Base-by-base conservation (phyloP, 2,888 invertebrate genomes). In the Acleris laterana region DNA sequence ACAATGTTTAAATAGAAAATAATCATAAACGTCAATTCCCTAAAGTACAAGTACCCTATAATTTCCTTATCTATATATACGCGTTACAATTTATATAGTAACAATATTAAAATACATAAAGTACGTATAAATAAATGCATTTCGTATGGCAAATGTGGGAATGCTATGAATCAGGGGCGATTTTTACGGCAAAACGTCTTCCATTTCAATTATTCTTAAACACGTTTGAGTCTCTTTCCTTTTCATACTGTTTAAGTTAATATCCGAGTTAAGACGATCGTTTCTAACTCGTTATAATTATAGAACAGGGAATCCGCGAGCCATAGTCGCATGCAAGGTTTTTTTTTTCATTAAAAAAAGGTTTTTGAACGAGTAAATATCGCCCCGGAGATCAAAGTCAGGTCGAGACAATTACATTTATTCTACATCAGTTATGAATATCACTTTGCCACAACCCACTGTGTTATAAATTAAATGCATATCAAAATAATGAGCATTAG, bases 111-210 rank as follows among this genome's bases (percentile, higher is more conserved):
- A 73, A 79, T 74, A 78, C 68, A 76, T 72, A 76, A 75, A 75
- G 69, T 75, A 74, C 68, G 72, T 68, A 71, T 64, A 69, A 84
- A 88, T 89, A 90, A 90, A 90, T 90, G 89, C 89, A 85, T 85
- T 83, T 76, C 55, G 68, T 86, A 90, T 89, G 89, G 89, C 89
- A 84, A 80, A 80, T 73, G 77, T 80, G 81, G 87, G 87, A 88
- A 90, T 88, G 85, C 84, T 76, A 76, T 42, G 55, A 16, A 51
- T 25, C 9, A 1, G 13, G n/a, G 25, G 7, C 17, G 13, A 52
- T 48, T 65, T 32, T 55, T 25, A 44, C 49, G 19, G 28, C 2
- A 58, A 58, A 16, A 44, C n/a, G 51, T 0, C 3, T 32, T 32
- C 32, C 3, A 32, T 32, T 32, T 11, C 11, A 32, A 32, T 32